Evolutionary conservation across 1,140 invertebrate species (phyloP), one percentile per base, ranked within the genome.

Genomic region (Agrypnia vestita): DNA sequence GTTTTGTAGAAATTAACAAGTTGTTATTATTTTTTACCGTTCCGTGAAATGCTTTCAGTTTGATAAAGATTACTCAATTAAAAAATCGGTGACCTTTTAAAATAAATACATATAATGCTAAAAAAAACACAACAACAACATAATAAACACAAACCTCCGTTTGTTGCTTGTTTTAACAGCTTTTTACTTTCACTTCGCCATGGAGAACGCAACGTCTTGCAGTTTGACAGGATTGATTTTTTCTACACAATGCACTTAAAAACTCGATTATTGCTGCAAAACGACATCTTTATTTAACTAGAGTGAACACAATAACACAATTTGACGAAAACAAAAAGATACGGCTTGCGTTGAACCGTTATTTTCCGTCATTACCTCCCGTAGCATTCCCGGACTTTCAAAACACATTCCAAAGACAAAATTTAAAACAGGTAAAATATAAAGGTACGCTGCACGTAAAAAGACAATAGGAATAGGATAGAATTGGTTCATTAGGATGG

Each of bases 181-280:
- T 71, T 69, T 69, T 71, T 71, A 71, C 67, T 71, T 71, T 71
- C 67, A 71, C 44, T 71, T 71, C 17, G 67, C 67, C 67, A 71
- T 64, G 35, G 62, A 64, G 53, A 56, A 55, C 12, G 17, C 6
- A 11, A 21, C 59, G 59, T 62, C 59, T 35, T 25, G 53, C 17
- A n/a, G 53, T 56, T 56, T 56, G 53, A 56, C 53, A 56, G 53
- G 11, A 69, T 6, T 69, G 0, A 47, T 10, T 47, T n/a, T 47
- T 69, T 44, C n/a, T 44, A 43, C 12, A 12, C 17, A 51, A 51
- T 21, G 8, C 17, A 62, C n/a, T 35, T 4, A 62, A 62, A 10
- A 62, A 13, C 25, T 25, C 53, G 25, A 25, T 11, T 21, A 10
- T 35, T n/a, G 13, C 17, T 25, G 59, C 21, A 7, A 62, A 62